Evolutionary conservation across 1,140 invertebrate species (phyloP).

Genomic region (Myzus persicae): DNA sequence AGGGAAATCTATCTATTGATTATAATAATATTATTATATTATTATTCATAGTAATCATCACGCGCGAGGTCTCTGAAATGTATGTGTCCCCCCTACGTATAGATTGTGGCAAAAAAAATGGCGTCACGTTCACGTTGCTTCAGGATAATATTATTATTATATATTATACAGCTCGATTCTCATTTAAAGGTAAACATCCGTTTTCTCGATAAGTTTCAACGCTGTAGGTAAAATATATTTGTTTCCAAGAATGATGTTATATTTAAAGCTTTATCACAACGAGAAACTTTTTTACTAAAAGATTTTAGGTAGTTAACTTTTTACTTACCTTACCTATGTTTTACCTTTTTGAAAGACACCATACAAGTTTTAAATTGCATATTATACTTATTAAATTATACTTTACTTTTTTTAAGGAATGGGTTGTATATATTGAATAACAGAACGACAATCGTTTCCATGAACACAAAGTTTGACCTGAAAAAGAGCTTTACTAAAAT

Average conservation of each 20-base stretch:
- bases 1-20: slow-evolving; percentile 32
- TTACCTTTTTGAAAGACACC: too few species aligned
- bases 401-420: neutral
- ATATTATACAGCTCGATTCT: neutral
- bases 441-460: neutral
- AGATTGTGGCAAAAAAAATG: neutral
- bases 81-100: neutral
- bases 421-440: too few species aligned
- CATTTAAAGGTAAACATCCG: neutral
- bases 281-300: too few species aligned
- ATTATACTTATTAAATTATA: neutral
- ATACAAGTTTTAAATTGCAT: too few species aligned
- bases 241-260: neutral
- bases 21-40: slow-evolving; percentile 23
- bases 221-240: neutral
- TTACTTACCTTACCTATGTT: too few species aligned
- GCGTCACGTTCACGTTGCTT: neutral
- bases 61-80: neutral
- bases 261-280: too few species aligned
- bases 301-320: too few species aligned
- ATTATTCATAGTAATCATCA: neutral
- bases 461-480: neutral
- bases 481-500: neutral
- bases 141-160: neutral
- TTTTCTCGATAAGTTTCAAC: neutral